Evolutionary conservation across 2,888 invertebrate genomes (phyloP), one percentile per base, ranked within the genome.

Genomic region (Tiphia femorata): DNA sequence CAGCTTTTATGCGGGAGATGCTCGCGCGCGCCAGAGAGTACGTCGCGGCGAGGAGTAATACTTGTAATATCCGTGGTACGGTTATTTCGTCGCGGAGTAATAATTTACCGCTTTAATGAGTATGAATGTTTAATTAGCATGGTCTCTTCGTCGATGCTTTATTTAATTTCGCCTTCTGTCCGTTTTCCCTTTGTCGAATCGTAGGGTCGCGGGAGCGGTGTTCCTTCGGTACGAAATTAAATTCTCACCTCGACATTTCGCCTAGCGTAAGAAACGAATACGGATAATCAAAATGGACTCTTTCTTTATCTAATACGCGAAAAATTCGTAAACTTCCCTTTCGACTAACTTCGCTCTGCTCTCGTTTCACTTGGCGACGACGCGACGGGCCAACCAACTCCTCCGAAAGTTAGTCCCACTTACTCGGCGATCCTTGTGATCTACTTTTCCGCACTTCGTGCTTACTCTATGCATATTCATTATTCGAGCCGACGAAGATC

Each of bases 401-500:
- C n/a, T n/a, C n/a, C n/a, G n/a, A n/a, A n/a, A 59, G 58, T 63
- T 46, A 50, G 58, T 56, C 58, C 66, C 64, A 61, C 64, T 64
- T 67, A 61, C 61, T 41, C 42, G 47, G 30, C 49, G 64, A 67
- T 67, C 61, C 67, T 55, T 56, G 50, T 64, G 67, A 67, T 67
- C 67, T 49, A 64, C 67, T 64, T 64, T 64, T 50, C 51, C 48
- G 47, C 46, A 58, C 46, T 41, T 49, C 38, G 12, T 21, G 51
- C 52, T 58, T 51, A 27, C 54, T 42, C 58, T 56, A 64, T 67
- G 58, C 67, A 67, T 67, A 67, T 67, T 67, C 67, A 67, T 29
- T 7, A 7, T 29, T 2, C 3, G 2, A 46, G 44, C 49, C 42
- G 30, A 23, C 38, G 46, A 29, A 35, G 40, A 47, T 49, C 37